Evolutionary conservation across 2,797 vertebrate species (phyloP), one percentile per base, ranked within the genome.

Genomic region (Acropternis orthonyx): DNA sequence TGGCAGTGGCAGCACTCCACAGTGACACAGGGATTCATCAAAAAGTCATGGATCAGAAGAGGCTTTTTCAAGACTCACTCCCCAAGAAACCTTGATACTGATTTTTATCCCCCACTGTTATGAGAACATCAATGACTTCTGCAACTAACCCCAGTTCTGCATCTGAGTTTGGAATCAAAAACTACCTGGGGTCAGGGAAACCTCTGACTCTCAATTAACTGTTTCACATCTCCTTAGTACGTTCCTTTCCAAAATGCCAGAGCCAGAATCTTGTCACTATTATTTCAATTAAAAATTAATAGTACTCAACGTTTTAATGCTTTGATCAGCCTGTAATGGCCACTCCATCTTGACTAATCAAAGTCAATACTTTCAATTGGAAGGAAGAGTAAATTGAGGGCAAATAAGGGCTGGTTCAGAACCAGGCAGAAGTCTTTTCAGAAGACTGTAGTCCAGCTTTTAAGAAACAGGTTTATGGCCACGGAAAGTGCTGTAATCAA

Each of bases 281-380:
- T 77, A 80, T n/a, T 88, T 82, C 37, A 76, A 92, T 88, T 67
- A 82, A 91, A 91, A 91, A 63, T 48, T 85, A 74, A 73, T 27
- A 73, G 28, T 20, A 69, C 13, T 55, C 36, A 34, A 55, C 32
- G 78, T 89, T 91, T 76, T 51, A 73, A 62, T 58, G n/a, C 69
- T 75, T 78, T 78, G 41, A 81, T 81, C 26, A 10, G 51, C 28
- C 75, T 28, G 2, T 59, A 62, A 86, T 1, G 49, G 63, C 34
- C 54, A 78, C 66, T 94, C 80, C 65, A 58, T 39, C 80, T 89
- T 36, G 12, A 78, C 44, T 92, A 79, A 90, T 26, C 3, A 1
- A 87, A 85, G n/a, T 77, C 77, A 89, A 75, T 27, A 36, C 8
- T 81, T 86, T 4, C 10, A 71, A 12, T 19, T 85, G 78, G 67